Conservation (phyloP, 2,888 invertebrate genomes). For the Exephanes ischioxanthus region DNA sequence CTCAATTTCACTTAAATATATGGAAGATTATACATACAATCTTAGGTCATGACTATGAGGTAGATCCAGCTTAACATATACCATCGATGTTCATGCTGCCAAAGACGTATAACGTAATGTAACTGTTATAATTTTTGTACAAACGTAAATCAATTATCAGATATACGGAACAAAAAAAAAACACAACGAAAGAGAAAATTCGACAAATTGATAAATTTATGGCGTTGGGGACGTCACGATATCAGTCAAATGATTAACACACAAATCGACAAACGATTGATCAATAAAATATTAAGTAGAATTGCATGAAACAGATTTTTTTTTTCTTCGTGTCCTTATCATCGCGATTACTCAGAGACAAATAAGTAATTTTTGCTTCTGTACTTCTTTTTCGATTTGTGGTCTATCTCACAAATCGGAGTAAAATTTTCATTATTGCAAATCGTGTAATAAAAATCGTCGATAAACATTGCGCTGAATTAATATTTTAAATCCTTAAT, state of each 20-base stretch:
- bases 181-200: not conserved
- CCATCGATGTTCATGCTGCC: conserved; percentile 56
- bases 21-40: conserved; percentile 66
- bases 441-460: conserved; percentile 39
- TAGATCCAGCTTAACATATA: conserved; percentile 62
- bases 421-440: conserved; percentile 31
- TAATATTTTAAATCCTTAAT: conserved; percentile 28
- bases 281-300: not conserved
- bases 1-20: conserved; percentile 57
- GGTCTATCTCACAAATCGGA: not conserved
- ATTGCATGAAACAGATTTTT: conserved; percentile 8
- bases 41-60: conserved; percentile 63
- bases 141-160: conserved; percentile 4
- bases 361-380: conserved; percentile 1
- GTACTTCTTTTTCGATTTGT: not conserved
- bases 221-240: not conserved
- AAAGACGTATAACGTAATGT: conserved; percentile 31
- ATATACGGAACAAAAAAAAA: conserved; percentile 23
- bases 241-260: not conserved
- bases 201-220: not conserved
- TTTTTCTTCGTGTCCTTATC: not conserved
- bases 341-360: not conserved
- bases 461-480: conserved; percentile 20
- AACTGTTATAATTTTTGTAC: conserved; percentile 31
- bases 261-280: conserved; percentile 6